Base-by-base conservation (phyloP, 2,888 invertebrate genomes). In the Nesidiocoris tenuis region DNA sequence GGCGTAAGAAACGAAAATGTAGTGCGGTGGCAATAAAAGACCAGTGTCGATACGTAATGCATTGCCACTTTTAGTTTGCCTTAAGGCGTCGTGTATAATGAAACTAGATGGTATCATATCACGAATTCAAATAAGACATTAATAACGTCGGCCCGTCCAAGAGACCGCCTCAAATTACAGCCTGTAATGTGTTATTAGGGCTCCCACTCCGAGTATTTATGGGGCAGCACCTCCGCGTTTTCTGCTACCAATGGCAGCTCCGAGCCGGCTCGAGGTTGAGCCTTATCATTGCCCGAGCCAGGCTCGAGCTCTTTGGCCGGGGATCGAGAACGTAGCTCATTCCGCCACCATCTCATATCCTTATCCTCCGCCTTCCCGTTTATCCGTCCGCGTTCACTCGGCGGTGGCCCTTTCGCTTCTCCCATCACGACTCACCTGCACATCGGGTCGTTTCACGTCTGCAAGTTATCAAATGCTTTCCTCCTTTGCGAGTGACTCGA, bases 91-190 rank as follows among this genome's bases (percentile, higher is more conserved):
- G 55, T 72, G 72, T 61, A 76, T 77, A 77, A 77, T 77, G 74
- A 75, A 77, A 77, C 74, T 76, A 78, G 78, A 78, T 78, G 78
- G 77, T 78, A 78, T 78, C 78, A 78, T 78, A 78, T 75, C 78
- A 78, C 78, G 78, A 78, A 78, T 78, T 78, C 78, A 78, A 78
- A 78, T 78, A 78, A 78, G 78, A 78, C 78, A 78, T 78, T 78
- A 78, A 78, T 78, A 78, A 78, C 71, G 64, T 21, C 56, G 56
- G 70, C 72, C 76, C 64, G 76, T 76, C 76, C 76, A 57, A 68
- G 65, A 67, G 71, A 59, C 71, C 68, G 76, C 71, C 66, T 65
- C 76, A 76, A 76, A 76, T 76, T 76, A 76, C 76, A 76, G 76
- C 76, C 65, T 76, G 76, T 76, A 76, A 76, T 76, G 71, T 76